Conservation (phyloP, 2,888 invertebrate genomes). For the Mellilla xanthometata region DNA sequence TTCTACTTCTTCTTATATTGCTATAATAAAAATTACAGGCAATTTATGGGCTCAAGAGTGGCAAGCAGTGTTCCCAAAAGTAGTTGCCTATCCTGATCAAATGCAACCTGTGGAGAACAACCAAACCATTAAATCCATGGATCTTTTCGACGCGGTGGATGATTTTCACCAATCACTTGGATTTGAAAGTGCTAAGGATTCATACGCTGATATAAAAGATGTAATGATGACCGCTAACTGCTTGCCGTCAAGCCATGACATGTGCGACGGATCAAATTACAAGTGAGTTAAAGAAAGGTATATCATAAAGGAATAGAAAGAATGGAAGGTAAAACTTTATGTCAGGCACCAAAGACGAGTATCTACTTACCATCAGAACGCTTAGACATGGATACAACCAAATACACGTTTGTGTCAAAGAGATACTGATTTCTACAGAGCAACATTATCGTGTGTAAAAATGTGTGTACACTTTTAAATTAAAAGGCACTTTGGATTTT, state of each 20-base stretch:
- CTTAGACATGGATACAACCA: too few relatives aligned
- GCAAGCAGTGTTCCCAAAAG: conserved; percentile 74
- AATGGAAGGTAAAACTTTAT: too few relatives aligned
- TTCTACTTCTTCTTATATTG: too few relatives aligned
- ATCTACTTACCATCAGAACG: too few relatives aligned
- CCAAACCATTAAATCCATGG: conserved; percentile 60
- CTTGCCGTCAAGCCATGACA: conserved; percentile 87
- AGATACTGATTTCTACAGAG: too few relatives aligned
- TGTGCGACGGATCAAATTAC: conserved; percentile 85
- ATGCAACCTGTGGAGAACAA: conserved; percentile 78
- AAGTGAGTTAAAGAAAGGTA: conserved; percentile 80
- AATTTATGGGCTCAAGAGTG: conserved; percentile 87
- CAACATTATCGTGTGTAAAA: too few relatives aligned
- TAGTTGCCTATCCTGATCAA: conserved; percentile 73
- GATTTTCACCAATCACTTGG: conserved; percentile 84
- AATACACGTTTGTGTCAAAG: too few relatives aligned
- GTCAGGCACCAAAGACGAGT: too few relatives aligned
- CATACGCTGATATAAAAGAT: conserved; percentile 84
- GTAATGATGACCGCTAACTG: conserved; percentile 84
- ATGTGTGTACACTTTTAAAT: background rate
- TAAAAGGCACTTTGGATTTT: background rate
- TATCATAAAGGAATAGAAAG: too few relatives aligned
- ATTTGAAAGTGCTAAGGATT: conserved; percentile 81
- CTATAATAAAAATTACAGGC: conserved; percentile 59
- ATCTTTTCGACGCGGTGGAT: conserved; percentile 83